These are phyloP conservation scores for Spatula versicolor DNA, from an alignment of 2,797 vertebrate species.

Conservation along the genomic window DNA sequence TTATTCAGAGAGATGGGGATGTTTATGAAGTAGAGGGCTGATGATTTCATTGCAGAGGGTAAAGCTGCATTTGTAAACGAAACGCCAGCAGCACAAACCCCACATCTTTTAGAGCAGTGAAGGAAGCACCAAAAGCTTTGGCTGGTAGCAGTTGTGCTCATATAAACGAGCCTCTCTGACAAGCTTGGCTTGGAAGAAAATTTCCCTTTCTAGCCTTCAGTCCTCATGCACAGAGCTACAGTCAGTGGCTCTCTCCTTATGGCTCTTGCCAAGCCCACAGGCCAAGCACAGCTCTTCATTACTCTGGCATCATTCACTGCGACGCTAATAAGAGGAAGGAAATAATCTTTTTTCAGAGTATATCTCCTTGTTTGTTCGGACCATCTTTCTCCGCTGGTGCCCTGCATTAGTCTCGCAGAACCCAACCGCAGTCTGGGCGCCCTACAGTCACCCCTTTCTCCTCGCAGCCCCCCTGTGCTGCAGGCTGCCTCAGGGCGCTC, in stretches of 20 bases:
- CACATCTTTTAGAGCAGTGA: not conserved
- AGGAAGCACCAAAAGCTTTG: not conserved
- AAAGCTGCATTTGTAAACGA: not conserved
- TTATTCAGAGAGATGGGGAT: not conserved
- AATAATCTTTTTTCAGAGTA: not conserved
- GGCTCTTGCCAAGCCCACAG: not conserved
- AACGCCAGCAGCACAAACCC: not conserved
- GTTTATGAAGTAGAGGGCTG: not conserved
- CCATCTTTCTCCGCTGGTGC: not conserved
- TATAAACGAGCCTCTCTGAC: not conserved
- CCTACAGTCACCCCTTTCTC: not conserved
- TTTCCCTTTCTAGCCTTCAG: not conserved
- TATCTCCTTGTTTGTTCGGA: not conserved
- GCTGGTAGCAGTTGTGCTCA: not conserved
- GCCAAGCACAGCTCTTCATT: not conserved
- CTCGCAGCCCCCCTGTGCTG: not conserved
- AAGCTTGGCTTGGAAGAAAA: not conserved
- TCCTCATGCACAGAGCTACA: not conserved
- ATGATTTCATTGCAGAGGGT: not conserved
- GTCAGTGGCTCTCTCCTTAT: not conserved
- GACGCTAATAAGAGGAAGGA: not conserved
- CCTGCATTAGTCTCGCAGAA: not conserved
- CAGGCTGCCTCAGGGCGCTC: not conserved
- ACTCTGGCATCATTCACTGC: not conserved
- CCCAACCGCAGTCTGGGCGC: not conserved